These are phyloP conservation scores for Eriocheir sinensis DNA, from an alignment of 1,140 invertebrate species.

Conservation along the genomic window DNA sequence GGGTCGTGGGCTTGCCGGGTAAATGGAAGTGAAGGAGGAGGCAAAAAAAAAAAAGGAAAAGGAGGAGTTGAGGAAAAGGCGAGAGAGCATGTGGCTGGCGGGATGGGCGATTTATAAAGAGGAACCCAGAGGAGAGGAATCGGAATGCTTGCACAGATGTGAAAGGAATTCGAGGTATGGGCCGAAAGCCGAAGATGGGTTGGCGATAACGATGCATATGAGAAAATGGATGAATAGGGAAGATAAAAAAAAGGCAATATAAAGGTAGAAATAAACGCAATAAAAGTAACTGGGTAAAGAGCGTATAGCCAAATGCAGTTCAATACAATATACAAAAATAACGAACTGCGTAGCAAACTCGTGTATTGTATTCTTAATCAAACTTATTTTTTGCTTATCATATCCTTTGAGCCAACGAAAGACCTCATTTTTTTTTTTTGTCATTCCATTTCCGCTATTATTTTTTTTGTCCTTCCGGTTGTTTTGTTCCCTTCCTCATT, in stretches of 20 bases:
- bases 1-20: background rate
- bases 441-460: no score
- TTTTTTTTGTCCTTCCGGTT: no score
- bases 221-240: no score
- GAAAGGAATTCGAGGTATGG: background rate
- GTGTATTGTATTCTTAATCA: constrained; percentile 14
- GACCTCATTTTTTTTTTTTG: no score
- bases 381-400: no score
- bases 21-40: background rate
- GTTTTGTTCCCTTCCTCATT: no score
- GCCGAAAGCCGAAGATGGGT: background rate
- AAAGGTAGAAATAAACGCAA: no score
- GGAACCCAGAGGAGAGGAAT: background rate
- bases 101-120: constrained; percentile 1
- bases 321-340: background rate
- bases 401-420: no score
- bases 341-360: background rate
- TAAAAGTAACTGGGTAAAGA: no score
- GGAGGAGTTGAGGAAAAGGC: background rate
- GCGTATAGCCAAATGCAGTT: background rate
- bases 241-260: no score
- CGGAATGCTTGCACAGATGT: constrained; percentile 14
- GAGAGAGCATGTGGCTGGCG: background rate
- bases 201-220: background rate
- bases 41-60: background rate